A percentile compares a stretch with the other conserved stretches of the same genome.
Conservation (phyloP, 2,888 invertebrate species). For the Anarsia innoxiella region DNA sequence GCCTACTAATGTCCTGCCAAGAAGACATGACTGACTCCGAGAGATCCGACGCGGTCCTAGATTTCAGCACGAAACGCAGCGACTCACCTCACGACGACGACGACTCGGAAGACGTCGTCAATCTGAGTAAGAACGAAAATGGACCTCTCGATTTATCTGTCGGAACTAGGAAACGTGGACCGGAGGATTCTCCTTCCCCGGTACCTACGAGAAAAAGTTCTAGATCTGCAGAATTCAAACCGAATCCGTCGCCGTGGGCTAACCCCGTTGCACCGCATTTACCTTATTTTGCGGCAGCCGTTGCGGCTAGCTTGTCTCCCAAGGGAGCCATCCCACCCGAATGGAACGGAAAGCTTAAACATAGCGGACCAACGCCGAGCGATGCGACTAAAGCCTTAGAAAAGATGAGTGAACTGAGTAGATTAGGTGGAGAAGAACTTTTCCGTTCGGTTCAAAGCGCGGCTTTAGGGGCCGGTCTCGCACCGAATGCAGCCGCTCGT, state of each 20-base stretch:
- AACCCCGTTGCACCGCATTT: conserved; percentile 85
- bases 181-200: conserved; percentile 77
- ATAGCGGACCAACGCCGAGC: conserved; percentile 79
- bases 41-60: conserved; percentile 80
- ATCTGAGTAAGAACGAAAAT: conserved; percentile 81
- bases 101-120: conserved; percentile 80
- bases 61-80: conserved; percentile 86
- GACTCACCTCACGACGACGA: conserved; percentile 68
- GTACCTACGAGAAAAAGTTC: conserved; percentile 79
- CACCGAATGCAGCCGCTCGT: conserved; percentile 78
- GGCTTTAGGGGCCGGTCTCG: conserved; percentile 64
- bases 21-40: conserved; percentile 79
- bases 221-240: conserved; percentile 80
- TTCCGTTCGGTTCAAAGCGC: conserved; percentile 78
- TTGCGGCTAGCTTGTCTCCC: conserved; percentile 84
- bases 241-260: conserved; percentile 84
- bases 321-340: conserved; percentile 78
- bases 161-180: conserved; percentile 81
- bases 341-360: conserved; percentile 89
- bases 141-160: conserved; percentile 89
- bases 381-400: conserved; percentile 92
- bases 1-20: conserved; percentile 84
- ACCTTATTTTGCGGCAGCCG: conserved; percentile 88
- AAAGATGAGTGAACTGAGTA: conserved; percentile 93
- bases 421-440: conserved; percentile 86